These are phyloP conservation scores for Chondrosia reniformis DNA, from an alignment of 37 sponge, comb jelly and placozoan species.

Conservation along the genomic window DNA sequence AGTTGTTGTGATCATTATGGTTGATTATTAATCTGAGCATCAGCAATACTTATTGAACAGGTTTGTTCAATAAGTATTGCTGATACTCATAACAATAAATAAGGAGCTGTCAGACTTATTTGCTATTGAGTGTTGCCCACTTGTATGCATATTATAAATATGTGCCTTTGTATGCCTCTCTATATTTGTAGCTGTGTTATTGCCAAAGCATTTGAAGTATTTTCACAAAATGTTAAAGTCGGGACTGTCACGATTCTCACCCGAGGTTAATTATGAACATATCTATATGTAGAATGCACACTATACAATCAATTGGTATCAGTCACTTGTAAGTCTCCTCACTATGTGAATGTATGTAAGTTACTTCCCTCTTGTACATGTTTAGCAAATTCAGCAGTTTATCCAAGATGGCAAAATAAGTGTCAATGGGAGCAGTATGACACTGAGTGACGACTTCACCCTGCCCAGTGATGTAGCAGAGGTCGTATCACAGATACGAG, in stretches of 20 bases:
- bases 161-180: background rate
- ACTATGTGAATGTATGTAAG: background rate
- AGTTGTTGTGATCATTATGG: too few relatives aligned
- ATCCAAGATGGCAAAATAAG: slow-evolving; percentile 24
- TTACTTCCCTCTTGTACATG: too few relatives aligned
- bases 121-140: too few relatives aligned
- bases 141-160: background rate
- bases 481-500: background rate
- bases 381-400: slow-evolving; percentile 40
- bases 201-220: slow-evolving; percentile 24
- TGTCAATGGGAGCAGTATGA: slow-evolving; percentile 11
- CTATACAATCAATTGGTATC: slow-evolving; percentile 19
- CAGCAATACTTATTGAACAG: too few relatives aligned
- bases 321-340: too few relatives aligned
- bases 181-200: slow-evolving; percentile 34
- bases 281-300: too few relatives aligned
- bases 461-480: background rate
- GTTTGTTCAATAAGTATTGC: too few relatives aligned
- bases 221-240: slow-evolving; percentile 43
- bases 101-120: too few relatives aligned
- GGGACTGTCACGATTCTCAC: slow-evolving; percentile 73
- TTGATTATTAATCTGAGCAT: too few relatives aligned
- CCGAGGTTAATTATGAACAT: slow-evolving; percentile 74
- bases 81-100: too few relatives aligned
- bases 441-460: background rate